Percentiles rank a stretch among this genome's conserved stretches.
Conservation (phyloP, 2,797 vertebrate species). For the Molossus molossus region DNA sequence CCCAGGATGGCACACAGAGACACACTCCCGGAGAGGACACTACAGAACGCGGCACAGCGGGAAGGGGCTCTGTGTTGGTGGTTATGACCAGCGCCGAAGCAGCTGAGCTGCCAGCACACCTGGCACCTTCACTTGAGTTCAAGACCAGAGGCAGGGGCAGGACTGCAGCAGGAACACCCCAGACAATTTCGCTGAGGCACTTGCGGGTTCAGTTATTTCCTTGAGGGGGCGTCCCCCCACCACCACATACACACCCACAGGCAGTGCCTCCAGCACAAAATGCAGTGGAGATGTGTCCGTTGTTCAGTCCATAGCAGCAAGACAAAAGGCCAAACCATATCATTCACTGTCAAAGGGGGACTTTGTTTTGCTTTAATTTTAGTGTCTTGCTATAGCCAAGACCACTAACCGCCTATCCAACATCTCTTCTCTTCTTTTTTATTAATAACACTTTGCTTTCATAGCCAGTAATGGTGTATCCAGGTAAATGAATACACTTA, state of each 20-base stretch:
- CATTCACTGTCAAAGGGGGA: constrained; percentile 33
- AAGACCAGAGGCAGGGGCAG: constrained; percentile 55
- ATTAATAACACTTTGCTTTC: constrained; percentile 43
- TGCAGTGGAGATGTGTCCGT: neutral
- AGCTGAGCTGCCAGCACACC: neutral
- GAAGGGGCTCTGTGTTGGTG: neutral
- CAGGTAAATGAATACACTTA: neutral
- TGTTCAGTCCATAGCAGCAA: constrained; percentile 15
- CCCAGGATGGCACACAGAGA: neutral
- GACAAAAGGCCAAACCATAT: neutral
- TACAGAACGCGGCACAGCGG: neutral
- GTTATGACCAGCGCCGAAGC: neutral
- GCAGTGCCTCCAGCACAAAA: constrained; percentile 20
- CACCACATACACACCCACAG: constrained; percentile 62
- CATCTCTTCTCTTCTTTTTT: constrained; percentile 17
- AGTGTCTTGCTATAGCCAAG: constrained; percentile 21
- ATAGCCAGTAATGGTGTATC: neutral
- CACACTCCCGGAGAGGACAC: neutral
- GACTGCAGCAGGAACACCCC: neutral
- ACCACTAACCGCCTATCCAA: neutral
- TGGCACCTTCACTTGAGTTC: neutral
- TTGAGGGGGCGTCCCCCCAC: neutral
- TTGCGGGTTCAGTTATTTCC: constrained; percentile 39
- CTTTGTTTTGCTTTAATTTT: constrained; percentile 33
- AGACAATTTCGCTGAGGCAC: constrained; percentile 40